Evolutionary conservation across 2,888 invertebrate genomes (phyloP), one percentile per base, ranked within the genome.

Genomic region (Geophilus truncorum): DNA sequence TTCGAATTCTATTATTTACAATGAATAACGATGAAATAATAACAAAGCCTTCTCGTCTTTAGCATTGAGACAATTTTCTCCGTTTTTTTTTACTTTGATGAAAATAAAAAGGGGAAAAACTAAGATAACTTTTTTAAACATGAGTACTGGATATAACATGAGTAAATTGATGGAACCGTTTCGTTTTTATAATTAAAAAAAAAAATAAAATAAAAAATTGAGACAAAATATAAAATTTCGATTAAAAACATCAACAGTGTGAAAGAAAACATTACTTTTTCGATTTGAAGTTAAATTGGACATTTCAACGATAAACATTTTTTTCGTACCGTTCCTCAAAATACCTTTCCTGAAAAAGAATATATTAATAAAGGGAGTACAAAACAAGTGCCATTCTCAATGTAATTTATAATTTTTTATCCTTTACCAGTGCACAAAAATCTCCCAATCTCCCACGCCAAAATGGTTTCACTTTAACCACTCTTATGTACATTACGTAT

Each of bases 311-410:
- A n/a, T n/a, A n/a, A n/a, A n/a, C n/a, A n/a, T 62, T 62, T 62
- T 70, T 70, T 70, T 28, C 70, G 25, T 28, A 70, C n/a, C 70
- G 4, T 28, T 70, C 70, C 28, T 70, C 28, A n/a, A 70, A 28
- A 25, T 23, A 70, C 70, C 70, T 15, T 10, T 70, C 70, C 70
- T 70, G 70, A 28, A 70, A 70, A 70, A n/a, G n/a, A 70, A 70
- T 70, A 70, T 70, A 70, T 70, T 70, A 70, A 70, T 25, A 70
- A 70, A 70, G 70, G 12, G 28, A 28, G 28, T 70, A 70, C 25
- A 70, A 70, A 70, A 70, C 70, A 23, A 70, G 70, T 70, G 70
- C 70, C 28, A 70, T 70, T 70, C 70, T 25, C 70, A n/a, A n/a
- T n/a, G n/a, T n/a, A n/a, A n/a, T n/a, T n/a, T 28, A 28, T 28